phyloP scores from a whole-genome alignment of 2,797 vertebrate species.

The Cyprinodon diabolis region DNA sequence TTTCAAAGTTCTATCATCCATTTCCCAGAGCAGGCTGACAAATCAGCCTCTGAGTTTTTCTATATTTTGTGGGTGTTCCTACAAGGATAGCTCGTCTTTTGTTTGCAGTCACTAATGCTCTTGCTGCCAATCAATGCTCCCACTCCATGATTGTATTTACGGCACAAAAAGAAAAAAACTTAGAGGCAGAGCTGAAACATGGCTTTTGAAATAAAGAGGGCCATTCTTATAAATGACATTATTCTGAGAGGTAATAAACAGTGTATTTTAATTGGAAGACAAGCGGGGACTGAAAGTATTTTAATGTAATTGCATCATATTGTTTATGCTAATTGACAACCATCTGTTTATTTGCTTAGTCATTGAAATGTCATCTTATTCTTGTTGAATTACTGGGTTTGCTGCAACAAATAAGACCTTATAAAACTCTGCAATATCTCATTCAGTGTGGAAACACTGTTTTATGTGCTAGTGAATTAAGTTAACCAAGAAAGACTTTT shows the following conservation, averaged over 20 bases:
- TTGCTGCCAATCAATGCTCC: conserved; percentile 55
- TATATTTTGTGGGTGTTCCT: conserved; percentile 36
- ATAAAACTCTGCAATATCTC: neutral
- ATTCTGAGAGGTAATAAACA: conserved; percentile 39
- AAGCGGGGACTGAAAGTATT: conserved; percentile 26
- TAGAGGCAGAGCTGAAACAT: conserved; percentile 20
- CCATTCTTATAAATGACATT: conserved; percentile 9
- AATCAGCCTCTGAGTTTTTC: conserved; percentile 33
- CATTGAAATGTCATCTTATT: neutral
- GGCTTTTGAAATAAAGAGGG: conserved; percentile 16
- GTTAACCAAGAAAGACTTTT: neutral
- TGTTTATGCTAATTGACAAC: neutral
- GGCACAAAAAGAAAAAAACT: conserved; percentile 3
- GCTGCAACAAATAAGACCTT: neutral
- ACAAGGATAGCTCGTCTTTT: conserved; percentile 46
- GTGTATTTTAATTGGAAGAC: conserved; percentile 3
- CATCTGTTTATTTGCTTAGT: neutral
- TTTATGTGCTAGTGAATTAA: neutral
- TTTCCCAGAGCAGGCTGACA: conserved; percentile 37
- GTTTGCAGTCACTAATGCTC: conserved; percentile 36
- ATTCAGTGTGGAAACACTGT: neutral
- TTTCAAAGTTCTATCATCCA: conserved; percentile 36
- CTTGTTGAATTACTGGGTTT: neutral
- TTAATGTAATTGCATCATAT: conserved; percentile 39
- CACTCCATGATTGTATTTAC: conserved; percentile 24